phyloP scores from a whole-genome alignment of 2,797 vertebrate species.

The Enteromius fasciolatus region DNA sequence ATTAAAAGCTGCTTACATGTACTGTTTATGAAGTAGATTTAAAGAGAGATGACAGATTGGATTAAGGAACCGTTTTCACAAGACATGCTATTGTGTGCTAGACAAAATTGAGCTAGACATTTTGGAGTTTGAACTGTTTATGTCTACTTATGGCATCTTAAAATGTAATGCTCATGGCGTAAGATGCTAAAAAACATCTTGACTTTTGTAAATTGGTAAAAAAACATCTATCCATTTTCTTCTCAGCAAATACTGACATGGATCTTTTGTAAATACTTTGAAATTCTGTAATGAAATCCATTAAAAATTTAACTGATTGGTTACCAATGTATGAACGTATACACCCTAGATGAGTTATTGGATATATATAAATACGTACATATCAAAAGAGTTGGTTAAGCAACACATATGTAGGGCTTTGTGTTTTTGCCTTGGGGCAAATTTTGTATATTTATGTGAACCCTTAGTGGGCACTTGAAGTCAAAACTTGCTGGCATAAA shows the following conservation, averaged over 20 bases:
- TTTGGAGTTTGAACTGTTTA: neutral
- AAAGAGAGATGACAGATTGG: neutral
- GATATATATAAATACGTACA: neutral
- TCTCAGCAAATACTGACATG: neutral
- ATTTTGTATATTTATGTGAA: neutral
- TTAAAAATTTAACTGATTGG: neutral
- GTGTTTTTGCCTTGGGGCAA: neutral
- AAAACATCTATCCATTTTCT: neutral
- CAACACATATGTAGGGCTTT: neutral
- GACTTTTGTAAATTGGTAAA: neutral
- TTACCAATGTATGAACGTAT: neutral
- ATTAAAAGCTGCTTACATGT: conserved; percentile 1
- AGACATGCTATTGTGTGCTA: neutral
- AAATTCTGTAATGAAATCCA: neutral
- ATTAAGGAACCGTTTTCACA: neutral
- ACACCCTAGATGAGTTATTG: neutral
- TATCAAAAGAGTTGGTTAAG: neutral
- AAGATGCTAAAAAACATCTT: neutral
- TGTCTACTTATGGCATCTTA: neutral
- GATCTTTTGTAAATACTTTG: neutral
- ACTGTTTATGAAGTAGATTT: conserved; percentile 9
- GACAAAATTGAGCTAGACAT: neutral
- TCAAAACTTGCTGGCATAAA: neutral
- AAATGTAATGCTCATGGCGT: neutral
- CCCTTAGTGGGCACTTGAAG: neutral